Conservation (phyloP, 2,888 invertebrate species). For the Crocallis elinguaria region DNA sequence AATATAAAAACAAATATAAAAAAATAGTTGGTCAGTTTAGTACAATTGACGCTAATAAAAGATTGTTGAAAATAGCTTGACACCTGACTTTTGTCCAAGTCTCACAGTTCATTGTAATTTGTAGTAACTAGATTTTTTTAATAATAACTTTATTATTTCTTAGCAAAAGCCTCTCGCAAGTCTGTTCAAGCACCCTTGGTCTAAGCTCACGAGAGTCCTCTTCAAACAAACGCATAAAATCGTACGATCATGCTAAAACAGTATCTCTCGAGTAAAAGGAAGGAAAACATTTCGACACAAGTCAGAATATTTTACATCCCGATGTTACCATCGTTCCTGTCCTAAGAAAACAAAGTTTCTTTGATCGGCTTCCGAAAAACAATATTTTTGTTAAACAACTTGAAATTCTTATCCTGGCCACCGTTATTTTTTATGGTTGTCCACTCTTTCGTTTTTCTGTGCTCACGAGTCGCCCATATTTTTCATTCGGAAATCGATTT, state of each 20-base stretch:
- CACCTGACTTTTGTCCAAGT: too few relatives aligned
- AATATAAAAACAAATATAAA: too few relatives aligned
- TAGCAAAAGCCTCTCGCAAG: too few relatives aligned
- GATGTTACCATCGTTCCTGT: conserved; percentile 3
- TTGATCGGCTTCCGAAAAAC: conserved; percentile 12
- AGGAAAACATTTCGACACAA: background rate
- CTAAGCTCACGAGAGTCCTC: background rate
- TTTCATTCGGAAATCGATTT: conserved; percentile 34
- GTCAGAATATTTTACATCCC: conserved; percentile 1
- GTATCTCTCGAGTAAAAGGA: background rate
- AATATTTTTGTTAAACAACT: conserved; percentile 23
- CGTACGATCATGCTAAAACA: background rate
- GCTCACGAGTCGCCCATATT: conserved; percentile 26
- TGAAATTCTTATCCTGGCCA: conserved; percentile 5
- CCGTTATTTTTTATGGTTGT: conserved; percentile 8
- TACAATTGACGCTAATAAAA: too few relatives aligned
- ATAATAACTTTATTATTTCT: too few relatives aligned
- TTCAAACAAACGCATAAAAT: background rate
- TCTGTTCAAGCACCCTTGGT: too few relatives aligned
- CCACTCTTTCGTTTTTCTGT: background rate
- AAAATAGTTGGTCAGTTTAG: too few relatives aligned
- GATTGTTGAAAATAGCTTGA: too few relatives aligned
- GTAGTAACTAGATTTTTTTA: too few relatives aligned
- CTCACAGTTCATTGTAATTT: too few relatives aligned
- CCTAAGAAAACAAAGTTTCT: conserved; percentile 24